Percentiles rank a stretch among this genome's conserved stretches.
These are phyloP conservation scores for Drosophila merina DNA, from an alignment of 2,888 invertebrate species.

Conservation along the genomic window DNA sequence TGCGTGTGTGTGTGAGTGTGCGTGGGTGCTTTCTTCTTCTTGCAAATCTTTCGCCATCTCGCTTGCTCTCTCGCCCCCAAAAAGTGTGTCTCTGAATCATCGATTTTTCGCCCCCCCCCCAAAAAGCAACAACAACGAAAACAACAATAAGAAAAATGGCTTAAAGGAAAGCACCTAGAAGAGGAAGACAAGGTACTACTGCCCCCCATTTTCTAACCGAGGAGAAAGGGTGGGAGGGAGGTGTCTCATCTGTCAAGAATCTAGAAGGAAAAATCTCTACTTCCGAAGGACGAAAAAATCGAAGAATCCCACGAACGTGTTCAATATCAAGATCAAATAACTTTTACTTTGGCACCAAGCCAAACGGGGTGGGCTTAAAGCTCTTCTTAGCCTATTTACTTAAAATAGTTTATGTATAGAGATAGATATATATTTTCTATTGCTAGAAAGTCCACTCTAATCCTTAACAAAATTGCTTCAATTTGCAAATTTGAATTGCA, in stretches of 20 bases:
- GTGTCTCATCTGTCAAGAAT: background rate
- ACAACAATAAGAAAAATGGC: slow-evolving; percentile 35
- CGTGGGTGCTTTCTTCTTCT: slow-evolving; percentile 28
- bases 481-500: background rate
- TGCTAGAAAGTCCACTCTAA: background rate
- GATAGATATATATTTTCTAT: too few relatives aligned
- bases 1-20: slow-evolving; percentile 32
- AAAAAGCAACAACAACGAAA: slow-evolving; percentile 14
- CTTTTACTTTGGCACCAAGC: background rate
- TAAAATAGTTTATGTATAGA: background rate
- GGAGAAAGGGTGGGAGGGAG: background rate
- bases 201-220: background rate
- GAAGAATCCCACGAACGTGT: background rate
- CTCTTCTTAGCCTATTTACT: background rate
- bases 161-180: background rate
- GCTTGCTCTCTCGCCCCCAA: slow-evolving; percentile 26
- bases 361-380: background rate
- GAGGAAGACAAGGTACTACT: background rate
- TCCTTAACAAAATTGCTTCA: background rate
- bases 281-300: too few relatives aligned
- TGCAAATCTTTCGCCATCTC: slow-evolving; percentile 20
- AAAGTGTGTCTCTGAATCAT: slow-evolving; percentile 64
- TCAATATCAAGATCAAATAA: slow-evolving; percentile 7
- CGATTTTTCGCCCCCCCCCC: slow-evolving; percentile 58
- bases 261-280: background rate